Conservation (phyloP, 2,888 invertebrate species). For the Orthosia cruda region DNA sequence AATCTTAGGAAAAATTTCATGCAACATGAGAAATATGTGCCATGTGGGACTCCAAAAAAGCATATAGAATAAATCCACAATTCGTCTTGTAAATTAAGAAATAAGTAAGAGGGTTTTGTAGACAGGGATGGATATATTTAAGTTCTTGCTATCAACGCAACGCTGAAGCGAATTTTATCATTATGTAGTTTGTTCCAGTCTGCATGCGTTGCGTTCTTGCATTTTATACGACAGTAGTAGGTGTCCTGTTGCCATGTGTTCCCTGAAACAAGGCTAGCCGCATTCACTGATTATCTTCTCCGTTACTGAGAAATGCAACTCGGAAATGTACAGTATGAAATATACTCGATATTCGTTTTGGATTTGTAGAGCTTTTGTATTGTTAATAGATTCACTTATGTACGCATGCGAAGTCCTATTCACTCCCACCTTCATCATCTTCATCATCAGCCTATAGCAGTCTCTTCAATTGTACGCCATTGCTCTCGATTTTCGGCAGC, state of each 20-base stretch:
- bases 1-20: neutral
- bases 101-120: neutral
- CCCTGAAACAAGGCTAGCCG: constrained; percentile 50
- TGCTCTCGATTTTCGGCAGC: too few relatives aligned
- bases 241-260: constrained; percentile 62
- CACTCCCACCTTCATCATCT: too few relatives aligned
- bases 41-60: neutral
- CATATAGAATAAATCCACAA: neutral
- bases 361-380: constrained; percentile 3
- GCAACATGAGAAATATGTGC: neutral
- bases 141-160: constrained; percentile 7
- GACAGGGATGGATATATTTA: neutral
- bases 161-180: constrained; percentile 19
- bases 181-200: constrained; percentile 13
- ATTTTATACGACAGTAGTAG: constrained; percentile 25
- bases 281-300: constrained; percentile 40
- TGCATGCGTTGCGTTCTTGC: constrained; percentile 43
- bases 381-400: neutral
- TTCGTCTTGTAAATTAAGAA: neutral
- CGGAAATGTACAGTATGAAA: constrained; percentile 10
- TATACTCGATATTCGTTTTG: constrained; percentile 9
- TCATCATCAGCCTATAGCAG: too few relatives aligned
- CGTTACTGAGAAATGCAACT: constrained; percentile 47
- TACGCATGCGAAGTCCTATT: too few relatives aligned
- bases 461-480: too few relatives aligned